These are phyloP conservation scores for Mormoops blainvillei DNA, from an alignment of 2,113 vertebrate genomes.

Conservation along the genomic window DNA sequence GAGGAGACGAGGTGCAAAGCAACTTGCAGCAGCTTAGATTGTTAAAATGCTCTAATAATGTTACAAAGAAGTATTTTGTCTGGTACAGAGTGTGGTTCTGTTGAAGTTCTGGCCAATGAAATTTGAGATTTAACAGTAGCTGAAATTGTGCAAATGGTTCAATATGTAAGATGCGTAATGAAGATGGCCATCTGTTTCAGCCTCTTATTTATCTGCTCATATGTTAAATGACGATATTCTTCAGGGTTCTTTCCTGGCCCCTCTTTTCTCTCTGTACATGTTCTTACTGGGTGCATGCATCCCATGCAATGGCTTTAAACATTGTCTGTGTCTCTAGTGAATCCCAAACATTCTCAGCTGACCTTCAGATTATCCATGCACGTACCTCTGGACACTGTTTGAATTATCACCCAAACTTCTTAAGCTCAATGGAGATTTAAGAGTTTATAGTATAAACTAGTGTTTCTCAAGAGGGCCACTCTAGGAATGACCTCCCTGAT, in stretches of 20 bases:
- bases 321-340: neutral
- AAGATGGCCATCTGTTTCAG: neutral
- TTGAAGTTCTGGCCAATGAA: neutral
- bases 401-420: neutral
- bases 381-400: neutral
- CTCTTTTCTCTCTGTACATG: neutral
- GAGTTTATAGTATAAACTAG: neutral
- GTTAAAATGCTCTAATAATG: neutral
- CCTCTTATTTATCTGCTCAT: conserved; percentile 3
- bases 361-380: neutral
- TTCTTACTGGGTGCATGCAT: neutral
- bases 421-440: neutral
- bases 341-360: neutral
- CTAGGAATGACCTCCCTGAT: neutral
- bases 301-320: neutral
- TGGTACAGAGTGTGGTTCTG: neutral
- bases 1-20: neutral
- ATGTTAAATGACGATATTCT: neutral
- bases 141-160: neutral
- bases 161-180: neutral
- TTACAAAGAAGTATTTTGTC: neutral
- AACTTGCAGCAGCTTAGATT: neutral
- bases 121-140: neutral
- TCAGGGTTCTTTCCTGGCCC: neutral
- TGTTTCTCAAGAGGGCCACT: neutral